These are phyloP conservation scores for Apotomis betuletana DNA, from an alignment of 2,888 invertebrate species.

Conservation along the genomic window DNA sequence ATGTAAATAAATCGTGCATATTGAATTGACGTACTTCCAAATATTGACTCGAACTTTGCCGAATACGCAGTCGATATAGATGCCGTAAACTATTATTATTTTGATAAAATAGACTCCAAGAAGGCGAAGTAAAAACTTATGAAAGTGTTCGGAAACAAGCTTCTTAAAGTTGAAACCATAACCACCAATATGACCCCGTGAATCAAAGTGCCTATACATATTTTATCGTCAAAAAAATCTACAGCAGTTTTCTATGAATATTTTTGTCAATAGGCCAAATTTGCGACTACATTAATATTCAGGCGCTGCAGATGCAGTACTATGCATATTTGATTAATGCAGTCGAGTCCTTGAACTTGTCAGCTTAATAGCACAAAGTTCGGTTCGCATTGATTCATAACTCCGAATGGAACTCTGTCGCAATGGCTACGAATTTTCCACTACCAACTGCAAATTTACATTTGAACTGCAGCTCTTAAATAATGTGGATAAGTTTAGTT, in stretches of 20 bases:
- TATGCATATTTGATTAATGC: slow-evolving; percentile 1
- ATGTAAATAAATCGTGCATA: not conserved
- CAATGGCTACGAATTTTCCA: slow-evolving; percentile 9
- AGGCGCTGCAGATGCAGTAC: slow-evolving; percentile 12
- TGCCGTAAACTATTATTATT: no score
- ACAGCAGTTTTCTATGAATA: not conserved
- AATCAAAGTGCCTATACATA: no score
- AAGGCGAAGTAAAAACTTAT: no score
- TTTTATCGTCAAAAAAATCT: not conserved
- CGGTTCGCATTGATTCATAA: slow-evolving; percentile 6
- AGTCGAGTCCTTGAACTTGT: slow-evolving; percentile 24
- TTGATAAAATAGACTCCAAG: no score
- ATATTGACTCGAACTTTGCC: not conserved
- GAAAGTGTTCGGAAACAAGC: no score
- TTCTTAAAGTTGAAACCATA: no score
- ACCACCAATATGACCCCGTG: no score
- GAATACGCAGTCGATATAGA: no score
- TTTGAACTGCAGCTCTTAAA: not conserved
- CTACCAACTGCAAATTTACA: not conserved
- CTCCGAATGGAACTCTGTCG: slow-evolving; percentile 28
- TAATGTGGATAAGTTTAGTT: not conserved
- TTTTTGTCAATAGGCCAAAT: not conserved
- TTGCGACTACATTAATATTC: slow-evolving; percentile 8
- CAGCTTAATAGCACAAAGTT: slow-evolving; percentile 33
- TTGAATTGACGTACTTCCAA: not conserved